Percentiles rank a stretch among this genome's conserved stretches.
These are phyloP conservation scores for Cirrhinus molitorella DNA, from an alignment of 2,797 vertebrate species.

Conservation along the genomic window DNA sequence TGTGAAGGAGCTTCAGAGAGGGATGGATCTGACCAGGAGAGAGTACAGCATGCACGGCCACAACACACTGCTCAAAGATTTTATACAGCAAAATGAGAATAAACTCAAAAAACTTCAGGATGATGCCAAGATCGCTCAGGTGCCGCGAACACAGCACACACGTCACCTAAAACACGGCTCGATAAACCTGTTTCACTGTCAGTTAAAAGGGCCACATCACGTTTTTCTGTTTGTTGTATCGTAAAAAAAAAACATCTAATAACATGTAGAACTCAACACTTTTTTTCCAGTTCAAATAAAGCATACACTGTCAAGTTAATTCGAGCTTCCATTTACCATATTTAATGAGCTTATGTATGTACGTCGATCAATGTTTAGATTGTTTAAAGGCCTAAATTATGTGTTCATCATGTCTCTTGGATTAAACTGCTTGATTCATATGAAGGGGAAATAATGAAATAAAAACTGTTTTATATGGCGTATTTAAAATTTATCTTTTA, in stretches of 20 bases:
- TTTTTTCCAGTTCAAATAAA: neutral
- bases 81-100: slow-evolving; percentile 89
- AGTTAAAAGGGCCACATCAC: neutral
- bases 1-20: slow-evolving; percentile 94
- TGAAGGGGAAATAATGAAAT: neutral
- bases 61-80: slow-evolving; percentile 94
- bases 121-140: slow-evolving; percentile 96
- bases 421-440: neutral
- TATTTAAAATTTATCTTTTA: neutral
- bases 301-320: neutral
- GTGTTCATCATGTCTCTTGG: neutral
- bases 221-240: neutral
- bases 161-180: neutral
- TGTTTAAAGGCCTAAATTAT: neutral
- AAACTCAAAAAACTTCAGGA: slow-evolving; percentile 97
- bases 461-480: neutral
- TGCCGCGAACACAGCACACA: slow-evolving; percentile 49
- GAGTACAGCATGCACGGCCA: slow-evolving; percentile 98
- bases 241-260: neutral
- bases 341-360: neutral
- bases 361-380: too few species aligned
- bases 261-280: neutral
- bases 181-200: neutral
- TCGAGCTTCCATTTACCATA: neutral
- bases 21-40: slow-evolving; percentile 93